Evolutionary conservation across 30 jellyfish, hydroid and myxozoan species (phyloP).

Genomic region (Haliclystus octoradiatus): DNA sequence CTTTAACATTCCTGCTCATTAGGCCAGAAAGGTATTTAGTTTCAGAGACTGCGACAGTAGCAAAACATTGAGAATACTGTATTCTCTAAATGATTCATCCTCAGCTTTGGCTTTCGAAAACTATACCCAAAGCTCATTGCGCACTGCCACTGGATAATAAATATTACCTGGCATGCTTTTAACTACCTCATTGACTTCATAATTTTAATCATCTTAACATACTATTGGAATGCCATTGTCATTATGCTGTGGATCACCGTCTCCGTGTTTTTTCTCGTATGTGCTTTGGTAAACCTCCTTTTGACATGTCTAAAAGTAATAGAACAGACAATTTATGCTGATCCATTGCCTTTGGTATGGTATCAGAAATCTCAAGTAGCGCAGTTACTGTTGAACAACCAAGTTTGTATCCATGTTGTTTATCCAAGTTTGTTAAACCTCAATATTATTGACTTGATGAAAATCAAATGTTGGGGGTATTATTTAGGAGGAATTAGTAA

Average conservation of each 20-base stretch:
- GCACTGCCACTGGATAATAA: slow-evolving; percentile 7
- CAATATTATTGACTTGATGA: no score
- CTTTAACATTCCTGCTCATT: no score
- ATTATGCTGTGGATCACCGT: slow-evolving; percentile 1
- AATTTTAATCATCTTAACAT: slow-evolving; percentile 17
- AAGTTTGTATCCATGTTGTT: no score
- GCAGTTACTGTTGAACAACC: no score
- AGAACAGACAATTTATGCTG: no score
- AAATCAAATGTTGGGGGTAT: no score
- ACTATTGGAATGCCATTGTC: not conserved
- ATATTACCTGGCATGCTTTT: slow-evolving; percentile 2
- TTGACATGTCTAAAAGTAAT: no score
- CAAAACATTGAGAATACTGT: slow-evolving; percentile 9
- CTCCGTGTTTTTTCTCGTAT: slow-evolving; percentile 3
- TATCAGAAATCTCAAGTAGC: no score
- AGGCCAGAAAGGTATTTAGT: slow-evolving; percentile 2
- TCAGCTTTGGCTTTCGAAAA: not conserved
- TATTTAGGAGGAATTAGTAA: no score
- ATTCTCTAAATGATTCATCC: slow-evolving; percentile 2
- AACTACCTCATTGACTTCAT: slow-evolving; percentile 8
- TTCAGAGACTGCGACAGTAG: slow-evolving; percentile 8
- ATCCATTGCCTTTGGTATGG: no score
- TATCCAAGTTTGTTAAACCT: no score
- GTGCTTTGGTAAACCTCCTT: slow-evolving; percentile 24
- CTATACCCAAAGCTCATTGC: slow-evolving; percentile 4